Evolutionary conservation across 2,797 vertebrate species (phyloP).

Genomic region (Chrosomus eos): DNA sequence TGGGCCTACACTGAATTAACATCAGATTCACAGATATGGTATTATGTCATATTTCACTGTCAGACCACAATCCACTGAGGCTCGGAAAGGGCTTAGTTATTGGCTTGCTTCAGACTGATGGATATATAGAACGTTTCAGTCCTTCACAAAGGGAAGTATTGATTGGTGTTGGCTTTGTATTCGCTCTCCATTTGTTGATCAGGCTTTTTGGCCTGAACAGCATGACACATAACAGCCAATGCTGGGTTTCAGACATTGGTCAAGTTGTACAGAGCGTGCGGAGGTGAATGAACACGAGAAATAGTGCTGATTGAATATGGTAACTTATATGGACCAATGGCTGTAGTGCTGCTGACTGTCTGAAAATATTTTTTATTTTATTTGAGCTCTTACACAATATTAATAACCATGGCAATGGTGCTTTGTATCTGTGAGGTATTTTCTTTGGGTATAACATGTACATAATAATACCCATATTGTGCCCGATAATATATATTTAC

Average conservation of each 20-base stretch:
- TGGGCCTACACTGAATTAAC: conserved; percentile 60
- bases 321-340: not conserved
- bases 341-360: not conserved
- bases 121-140: conserved; percentile 75
- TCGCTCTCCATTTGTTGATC: conserved; percentile 79
- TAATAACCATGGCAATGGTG: not conserved
- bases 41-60: conserved; percentile 60
- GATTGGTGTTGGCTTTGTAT: conserved; percentile 77
- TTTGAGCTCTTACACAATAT: not conserved
- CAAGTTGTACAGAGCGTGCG: conserved; percentile 36
- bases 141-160: conserved; percentile 78
- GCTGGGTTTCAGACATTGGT: conserved; percentile 66
- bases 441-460: not conserved
- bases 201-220: conserved; percentile 65
- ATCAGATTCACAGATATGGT: conserved; percentile 56
- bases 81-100: conserved; percentile 50
- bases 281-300: not conserved
- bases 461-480: not conserved
- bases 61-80: conserved; percentile 48
- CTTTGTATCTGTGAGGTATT: not conserved
- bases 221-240: conserved; percentile 69
- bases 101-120: conserved; percentile 73
- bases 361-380: not conserved
- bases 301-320: conserved; percentile 54
- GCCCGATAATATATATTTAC: too few species aligned